Evolutionary conservation across 2,797 vertebrate genomes (phyloP).

Genomic region (Scolopax rusticola): DNA sequence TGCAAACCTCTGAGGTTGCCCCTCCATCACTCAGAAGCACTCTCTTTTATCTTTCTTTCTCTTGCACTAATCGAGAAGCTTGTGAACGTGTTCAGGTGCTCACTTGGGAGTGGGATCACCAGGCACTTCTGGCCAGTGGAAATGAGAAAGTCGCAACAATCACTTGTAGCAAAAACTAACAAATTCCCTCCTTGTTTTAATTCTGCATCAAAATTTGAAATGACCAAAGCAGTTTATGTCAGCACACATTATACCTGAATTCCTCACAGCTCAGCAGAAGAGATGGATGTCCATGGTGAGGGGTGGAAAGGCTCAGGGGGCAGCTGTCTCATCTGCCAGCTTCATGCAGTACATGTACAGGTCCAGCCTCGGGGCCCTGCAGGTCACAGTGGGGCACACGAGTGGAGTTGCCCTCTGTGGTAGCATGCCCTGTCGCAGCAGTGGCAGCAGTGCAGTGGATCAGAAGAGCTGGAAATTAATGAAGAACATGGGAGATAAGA

Average conservation of each 20-base stretch:
- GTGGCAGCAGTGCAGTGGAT: background rate
- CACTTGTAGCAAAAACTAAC: background rate
- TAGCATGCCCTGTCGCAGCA: background rate
- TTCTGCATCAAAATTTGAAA: background rate
- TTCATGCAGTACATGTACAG: background rate
- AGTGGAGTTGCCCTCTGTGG: background rate
- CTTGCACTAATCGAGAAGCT: background rate
- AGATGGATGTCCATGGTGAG: accelerated
- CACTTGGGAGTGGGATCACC: background rate
- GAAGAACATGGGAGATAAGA: background rate
- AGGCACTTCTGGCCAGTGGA: background rate
- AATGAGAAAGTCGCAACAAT: background rate
- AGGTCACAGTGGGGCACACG: background rate
- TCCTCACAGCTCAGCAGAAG: background rate
- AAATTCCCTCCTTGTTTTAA: background rate
- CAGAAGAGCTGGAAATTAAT: background rate
- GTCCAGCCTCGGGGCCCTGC: background rate
- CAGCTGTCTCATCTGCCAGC: background rate
- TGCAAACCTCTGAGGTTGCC: background rate
- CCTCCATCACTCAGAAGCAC: background rate
- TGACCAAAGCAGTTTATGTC: background rate
- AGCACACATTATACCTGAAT: background rate
- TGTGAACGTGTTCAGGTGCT: background rate
- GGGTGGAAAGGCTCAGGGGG: background rate
- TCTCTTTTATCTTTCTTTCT: background rate